A percentile compares a stretch with the other conserved stretches of the same genome.
Evolutionary conservation across 1,140 invertebrate genomes (phyloP).

Genomic region (Apis mellifera): Amel_HAv3.1 CM009940.2:8047501-8048000

Average conservation of each 20-base stretch:
- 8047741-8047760: constrained; percentile 66
- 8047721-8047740: not conserved
- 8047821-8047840: constrained; percentile 73
- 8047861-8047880: constrained; percentile 84
- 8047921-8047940: constrained; percentile 64
- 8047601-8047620: constrained; percentile 72
- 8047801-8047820: constrained; percentile 74
- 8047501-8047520: constrained; percentile 65
- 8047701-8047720: not conserved
- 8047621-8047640: constrained; percentile 57
- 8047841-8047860: constrained; percentile 80
- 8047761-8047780: constrained; percentile 53
- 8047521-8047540: constrained; percentile 81
- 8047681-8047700: constrained; percentile 25
- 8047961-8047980: constrained; percentile 69
- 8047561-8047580: constrained; percentile 80
- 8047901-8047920: constrained; percentile 69
- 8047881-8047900: constrained; percentile 83
- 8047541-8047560: constrained; percentile 83
- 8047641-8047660: constrained; percentile 57
- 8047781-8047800: constrained; percentile 53
- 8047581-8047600: constrained; percentile 82
- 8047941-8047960: constrained; percentile 60
- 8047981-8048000: constrained; percentile 56
- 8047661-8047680: constrained; percentile 45